phyloP scores from a whole-genome alignment of 2,797 vertebrate genomes.

The Poeciliopsis turneri region DNA sequence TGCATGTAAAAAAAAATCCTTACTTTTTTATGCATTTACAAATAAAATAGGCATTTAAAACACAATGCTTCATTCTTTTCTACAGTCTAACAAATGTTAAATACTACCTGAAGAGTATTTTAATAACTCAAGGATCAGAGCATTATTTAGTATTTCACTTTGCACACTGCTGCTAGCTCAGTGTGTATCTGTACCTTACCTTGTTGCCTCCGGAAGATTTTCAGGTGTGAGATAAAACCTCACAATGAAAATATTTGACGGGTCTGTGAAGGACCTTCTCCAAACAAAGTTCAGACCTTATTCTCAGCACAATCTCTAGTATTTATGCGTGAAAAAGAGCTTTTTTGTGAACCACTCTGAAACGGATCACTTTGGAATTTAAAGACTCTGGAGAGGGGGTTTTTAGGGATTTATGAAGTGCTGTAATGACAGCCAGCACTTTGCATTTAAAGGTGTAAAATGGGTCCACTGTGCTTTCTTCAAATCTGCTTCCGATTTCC shows the following conservation, averaged over 20 bases:
- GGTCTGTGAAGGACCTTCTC: neutral
- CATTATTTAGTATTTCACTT: neutral
- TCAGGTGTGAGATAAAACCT: constrained; percentile 4
- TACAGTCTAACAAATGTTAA: neutral
- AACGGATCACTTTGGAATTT: constrained; percentile 9
- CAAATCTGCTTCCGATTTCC: constrained; percentile 72
- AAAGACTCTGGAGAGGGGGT: constrained; percentile 33
- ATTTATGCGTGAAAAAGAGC: neutral
- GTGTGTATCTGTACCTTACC: neutral
- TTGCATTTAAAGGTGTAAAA: constrained; percentile 68
- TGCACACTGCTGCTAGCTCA: neutral
- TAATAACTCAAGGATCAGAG: neutral
- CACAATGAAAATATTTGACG: neutral
- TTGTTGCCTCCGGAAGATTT: neutral
- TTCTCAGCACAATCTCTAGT: neutral
- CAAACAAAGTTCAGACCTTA: constrained; percentile 5
- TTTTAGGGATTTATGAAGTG: constrained; percentile 31
- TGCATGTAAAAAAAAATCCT: neutral
- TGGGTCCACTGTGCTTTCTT: constrained; percentile 42
- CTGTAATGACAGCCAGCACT: constrained; percentile 50
- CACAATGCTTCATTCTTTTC: neutral
- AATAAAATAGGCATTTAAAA: neutral
- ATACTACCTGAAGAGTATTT: neutral
- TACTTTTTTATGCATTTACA: neutral
- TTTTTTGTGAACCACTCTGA: neutral